Base-by-base conservation (phyloP, 2,113 vertebrate genomes). In the Amphiprion ocellaris region DNA sequence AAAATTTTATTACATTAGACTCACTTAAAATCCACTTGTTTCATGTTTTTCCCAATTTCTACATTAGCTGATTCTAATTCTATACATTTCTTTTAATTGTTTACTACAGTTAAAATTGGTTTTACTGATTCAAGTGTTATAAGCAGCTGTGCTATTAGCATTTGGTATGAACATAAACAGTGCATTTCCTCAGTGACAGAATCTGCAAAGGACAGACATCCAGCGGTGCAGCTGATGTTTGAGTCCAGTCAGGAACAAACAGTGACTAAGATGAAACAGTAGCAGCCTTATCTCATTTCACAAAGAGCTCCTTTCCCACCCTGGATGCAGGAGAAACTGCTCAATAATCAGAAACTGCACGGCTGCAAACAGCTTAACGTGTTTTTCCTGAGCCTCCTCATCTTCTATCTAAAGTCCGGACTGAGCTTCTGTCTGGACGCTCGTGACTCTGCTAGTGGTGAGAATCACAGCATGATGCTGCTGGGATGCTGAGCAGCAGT, bases 181-280 rank as follows among this genome's bases (percentile, higher is more conserved):
- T 9, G 33, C 9, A 8, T 37, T 37, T 7, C 11, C 47, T 4
- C 10, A 56, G 60, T 62, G 49, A 41, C 24, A 62, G 69, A 44
- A 30, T 1, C 39, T 37, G 53, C n/a, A 56, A 49, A 71, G 63
- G 67, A 41, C 70, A 69, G 67, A 60, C 11, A 3, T 62, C 24
- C 56, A 33, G 55, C 15, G 21, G 0, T 39, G 61, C 17, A 41
- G 47, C 5, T 65, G 59, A 55, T 1, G 37, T 70, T 39, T 14
- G 2, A 56, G 30, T 47, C 55, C 49, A 44, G 49, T 2, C 66
- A 74, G 53, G 62, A 77, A 81, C 74, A 67, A 73, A 74, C 55
- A 28, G 54, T 82, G 83, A 86, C 77, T 77, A 9, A 77, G 78
- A 66, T 73, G 83, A 85, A 83, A 81, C 71, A 59, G 24, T 14